These are phyloP conservation scores for Nothura maculosa DNA, from an alignment of 2,797 vertebrate genomes.

Conservation along the genomic window DNA sequence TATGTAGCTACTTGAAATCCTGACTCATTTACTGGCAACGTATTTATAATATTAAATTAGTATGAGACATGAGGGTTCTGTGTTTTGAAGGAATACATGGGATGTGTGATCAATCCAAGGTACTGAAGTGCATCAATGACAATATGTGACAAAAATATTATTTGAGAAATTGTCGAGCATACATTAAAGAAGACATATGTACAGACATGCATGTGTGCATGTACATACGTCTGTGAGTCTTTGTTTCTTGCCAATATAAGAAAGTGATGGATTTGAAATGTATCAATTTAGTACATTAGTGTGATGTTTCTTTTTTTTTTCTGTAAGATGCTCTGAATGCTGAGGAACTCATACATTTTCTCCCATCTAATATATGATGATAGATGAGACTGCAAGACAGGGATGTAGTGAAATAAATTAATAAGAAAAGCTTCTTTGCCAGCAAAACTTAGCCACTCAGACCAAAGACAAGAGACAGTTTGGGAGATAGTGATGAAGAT, in stretches of 20 bases:
- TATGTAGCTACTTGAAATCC: background rate
- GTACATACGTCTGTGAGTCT: background rate
- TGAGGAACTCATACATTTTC: background rate
- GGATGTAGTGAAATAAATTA: background rate
- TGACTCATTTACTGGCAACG: background rate
- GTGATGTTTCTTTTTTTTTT: background rate
- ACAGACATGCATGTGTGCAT: fast-evolving
- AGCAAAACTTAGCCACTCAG: background rate
- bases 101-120: background rate
- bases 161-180: background rate
- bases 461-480: background rate
- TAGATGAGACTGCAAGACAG: background rate
- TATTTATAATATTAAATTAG: background rate
- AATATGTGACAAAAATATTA: background rate
- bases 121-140: background rate
- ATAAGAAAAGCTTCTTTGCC: background rate
- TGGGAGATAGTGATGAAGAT: background rate
- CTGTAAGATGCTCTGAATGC: background rate
- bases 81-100: background rate
- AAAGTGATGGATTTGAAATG: background rate
- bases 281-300: background rate
- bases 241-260: background rate
- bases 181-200: background rate
- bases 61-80: background rate
- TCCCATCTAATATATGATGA: constrained; percentile 5